These are phyloP conservation scores for Corynorhinus townsendii DNA, from an alignment of 2,113 vertebrate genomes.

Conservation along the genomic window DNA sequence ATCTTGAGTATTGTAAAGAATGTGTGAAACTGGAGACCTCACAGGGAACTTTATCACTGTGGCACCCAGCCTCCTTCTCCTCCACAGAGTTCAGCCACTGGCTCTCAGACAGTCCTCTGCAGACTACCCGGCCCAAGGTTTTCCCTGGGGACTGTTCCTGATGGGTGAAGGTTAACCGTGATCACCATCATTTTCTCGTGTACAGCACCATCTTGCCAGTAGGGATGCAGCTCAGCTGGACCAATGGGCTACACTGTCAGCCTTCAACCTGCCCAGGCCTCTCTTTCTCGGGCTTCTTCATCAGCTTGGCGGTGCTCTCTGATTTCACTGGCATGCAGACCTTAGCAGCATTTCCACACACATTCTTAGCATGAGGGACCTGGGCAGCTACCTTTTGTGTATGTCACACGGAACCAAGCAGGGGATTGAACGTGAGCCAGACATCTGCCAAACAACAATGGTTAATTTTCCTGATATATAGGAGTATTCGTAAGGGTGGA, in stretches of 20 bases:
- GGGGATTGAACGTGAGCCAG: background rate
- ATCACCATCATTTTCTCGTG: rapidly evolving
- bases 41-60: slow-evolving; percentile 52
- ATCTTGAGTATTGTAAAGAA: slow-evolving; percentile 61
- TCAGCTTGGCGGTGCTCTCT: background rate
- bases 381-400: background rate
- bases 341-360: background rate
- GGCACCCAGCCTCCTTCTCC: slow-evolving; percentile 1
- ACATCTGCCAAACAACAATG: background rate
- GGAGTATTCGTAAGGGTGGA: background rate
- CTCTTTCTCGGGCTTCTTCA: background rate
- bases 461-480: background rate
- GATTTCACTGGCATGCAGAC: background rate
- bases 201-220: background rate
- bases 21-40: slow-evolving; percentile 66
- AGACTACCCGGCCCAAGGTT: background rate
- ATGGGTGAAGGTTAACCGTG: background rate
- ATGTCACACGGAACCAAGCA: background rate
- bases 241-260: background rate
- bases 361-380: background rate
- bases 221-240: background rate
- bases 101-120: background rate
- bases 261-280: background rate
- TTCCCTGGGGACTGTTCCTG: background rate
- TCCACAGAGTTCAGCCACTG: slow-evolving; percentile 39